Evolutionary conservation across 2,797 vertebrate genomes (phyloP).

Genomic region (Pseudochaenichthys georgianus): DNA sequence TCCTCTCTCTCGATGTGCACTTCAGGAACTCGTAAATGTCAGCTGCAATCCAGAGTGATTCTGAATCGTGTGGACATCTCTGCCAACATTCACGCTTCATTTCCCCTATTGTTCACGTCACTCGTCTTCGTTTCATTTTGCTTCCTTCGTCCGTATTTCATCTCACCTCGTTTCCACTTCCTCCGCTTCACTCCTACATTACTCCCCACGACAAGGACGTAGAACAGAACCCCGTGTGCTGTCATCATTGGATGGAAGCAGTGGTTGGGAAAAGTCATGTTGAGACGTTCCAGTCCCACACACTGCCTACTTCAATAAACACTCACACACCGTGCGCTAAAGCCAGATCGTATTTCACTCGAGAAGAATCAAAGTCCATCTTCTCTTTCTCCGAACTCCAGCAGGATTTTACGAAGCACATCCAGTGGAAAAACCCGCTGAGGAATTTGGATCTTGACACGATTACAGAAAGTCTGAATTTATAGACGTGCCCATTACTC

Average conservation of each 20-base stretch:
- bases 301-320: background rate
- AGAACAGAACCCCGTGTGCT: background rate
- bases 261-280: conserved; percentile 4
- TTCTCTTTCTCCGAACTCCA: background rate
- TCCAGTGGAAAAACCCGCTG: background rate
- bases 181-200: background rate
- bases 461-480: background rate
- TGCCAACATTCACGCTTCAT: too few species aligned
- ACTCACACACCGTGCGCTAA: background rate
- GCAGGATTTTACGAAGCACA: conserved; percentile 21
- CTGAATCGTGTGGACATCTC: too few species aligned
- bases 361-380: background rate
- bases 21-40: too few species aligned
- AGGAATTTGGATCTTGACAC: conserved; percentile 35
- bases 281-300: conserved; percentile 10
- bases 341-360: background rate
- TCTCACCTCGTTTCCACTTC: background rate
- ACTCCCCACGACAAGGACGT: background rate
- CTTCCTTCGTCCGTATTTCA: background rate
- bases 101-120: background rate
- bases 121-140: background rate
- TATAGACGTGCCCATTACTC: conserved; percentile 23
- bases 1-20: too few species aligned
- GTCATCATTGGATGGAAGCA: too few species aligned
- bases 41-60: too few species aligned